phyloP scores from a whole-genome alignment of 2,113 vertebrate genomes.

The Sceloporus undulatus region DNA sequence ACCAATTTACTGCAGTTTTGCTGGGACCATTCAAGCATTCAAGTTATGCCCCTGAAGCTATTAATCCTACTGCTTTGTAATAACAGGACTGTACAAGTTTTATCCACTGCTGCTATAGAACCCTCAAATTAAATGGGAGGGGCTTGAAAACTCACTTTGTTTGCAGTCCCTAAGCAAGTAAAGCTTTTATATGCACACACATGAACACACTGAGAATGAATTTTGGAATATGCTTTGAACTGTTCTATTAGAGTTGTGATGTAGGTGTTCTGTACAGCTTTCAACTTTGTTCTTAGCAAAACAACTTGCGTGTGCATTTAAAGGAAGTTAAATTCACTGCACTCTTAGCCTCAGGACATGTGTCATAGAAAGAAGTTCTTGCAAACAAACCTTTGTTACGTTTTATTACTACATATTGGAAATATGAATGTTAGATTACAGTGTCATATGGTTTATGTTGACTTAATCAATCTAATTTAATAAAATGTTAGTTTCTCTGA shows the following conservation, averaged over 20 bases:
- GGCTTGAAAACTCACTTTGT: slow-evolving; percentile 4
- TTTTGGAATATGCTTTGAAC: neutral
- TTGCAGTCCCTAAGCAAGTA: slow-evolving; percentile 14
- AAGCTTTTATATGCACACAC: slow-evolving; percentile 10
- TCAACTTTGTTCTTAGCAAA: slow-evolving; percentile 21
- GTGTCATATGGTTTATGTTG: neutral
- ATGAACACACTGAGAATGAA: neutral
- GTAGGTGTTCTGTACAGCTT: slow-evolving; percentile 4
- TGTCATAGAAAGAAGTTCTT: neutral
- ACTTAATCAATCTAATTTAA: neutral
- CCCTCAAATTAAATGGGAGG: neutral
- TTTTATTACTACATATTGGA: neutral
- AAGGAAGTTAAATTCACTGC: slow-evolving; percentile 9
- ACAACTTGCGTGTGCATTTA: neutral
- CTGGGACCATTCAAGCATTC: slow-evolving; percentile 50
- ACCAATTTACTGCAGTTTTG: slow-evolving; percentile 23
- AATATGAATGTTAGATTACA: neutral
- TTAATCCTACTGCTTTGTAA: slow-evolving; percentile 49
- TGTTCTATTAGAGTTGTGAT: slow-evolving; percentile 22
- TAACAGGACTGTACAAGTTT: slow-evolving; percentile 46
- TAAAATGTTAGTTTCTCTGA: neutral
- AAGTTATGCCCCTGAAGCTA: slow-evolving; percentile 59
- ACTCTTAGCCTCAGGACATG: neutral
- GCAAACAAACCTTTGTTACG: neutral
- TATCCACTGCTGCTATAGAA: slow-evolving; percentile 31